Evolutionary conservation across 2,888 invertebrate species (phyloP).

Genomic region (Graphium colonna): DNA sequence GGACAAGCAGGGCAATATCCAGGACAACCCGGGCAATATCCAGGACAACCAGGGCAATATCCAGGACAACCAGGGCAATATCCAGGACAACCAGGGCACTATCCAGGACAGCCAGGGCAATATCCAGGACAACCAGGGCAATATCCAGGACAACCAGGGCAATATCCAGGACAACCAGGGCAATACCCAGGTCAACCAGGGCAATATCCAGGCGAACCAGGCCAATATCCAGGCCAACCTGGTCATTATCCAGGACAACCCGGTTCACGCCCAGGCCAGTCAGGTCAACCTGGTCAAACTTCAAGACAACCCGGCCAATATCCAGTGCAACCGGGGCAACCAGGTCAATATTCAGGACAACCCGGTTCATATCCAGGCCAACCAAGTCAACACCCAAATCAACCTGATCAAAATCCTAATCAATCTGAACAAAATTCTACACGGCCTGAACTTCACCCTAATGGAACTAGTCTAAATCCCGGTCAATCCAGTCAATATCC

Average conservation of each 20-base stretch:
- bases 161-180: constrained; percentile 17
- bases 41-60: constrained; percentile 24
- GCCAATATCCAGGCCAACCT: constrained; percentile 14
- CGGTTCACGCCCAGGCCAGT: constrained; percentile 17
- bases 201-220: constrained; percentile 14
- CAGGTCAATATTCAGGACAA: background rate
- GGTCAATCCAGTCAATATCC: constrained; percentile 12
- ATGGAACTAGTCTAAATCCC: constrained; percentile 22
- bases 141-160: constrained; percentile 3
- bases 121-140: constrained; percentile 19
- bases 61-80: constrained; percentile 14
- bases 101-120: constrained; percentile 13
- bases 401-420: constrained; percentile 10
- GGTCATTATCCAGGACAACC: constrained; percentile 5
- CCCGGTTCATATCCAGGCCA: constrained; percentile 21
- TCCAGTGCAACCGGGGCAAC: constrained; percentile 24
- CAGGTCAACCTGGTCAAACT: constrained; percentile 5
- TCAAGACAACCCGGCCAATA: constrained; percentile 23
- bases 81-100: constrained; percentile 19
- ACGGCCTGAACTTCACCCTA: constrained; percentile 7
- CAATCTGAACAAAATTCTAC: constrained; percentile 24
- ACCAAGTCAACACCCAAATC: constrained; percentile 20
- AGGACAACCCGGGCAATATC: constrained; percentile 15
- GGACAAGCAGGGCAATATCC: constrained; percentile 16
- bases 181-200: constrained; percentile 10